Evolutionary conservation across 2,113 vertebrate genomes (phyloP).

Genomic region (Hyaena hyaena): DNA sequence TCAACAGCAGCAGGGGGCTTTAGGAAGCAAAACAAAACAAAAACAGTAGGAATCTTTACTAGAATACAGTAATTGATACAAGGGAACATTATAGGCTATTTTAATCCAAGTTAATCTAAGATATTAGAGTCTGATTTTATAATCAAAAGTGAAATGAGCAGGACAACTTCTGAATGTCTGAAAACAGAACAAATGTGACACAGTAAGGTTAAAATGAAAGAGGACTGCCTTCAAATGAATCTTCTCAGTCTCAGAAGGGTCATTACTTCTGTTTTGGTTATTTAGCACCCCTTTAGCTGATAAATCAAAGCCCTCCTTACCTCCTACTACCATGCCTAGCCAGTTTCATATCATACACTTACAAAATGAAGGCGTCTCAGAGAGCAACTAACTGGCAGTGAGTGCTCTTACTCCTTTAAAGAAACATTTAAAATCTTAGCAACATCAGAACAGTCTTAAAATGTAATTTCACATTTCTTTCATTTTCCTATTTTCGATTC

Average conservation of each 20-base stretch:
- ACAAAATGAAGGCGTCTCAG: constrained; percentile 51
- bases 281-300: constrained; percentile 59
- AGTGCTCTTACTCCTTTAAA: constrained; percentile 61
- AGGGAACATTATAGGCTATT: constrained; percentile 82
- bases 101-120: constrained; percentile 83
- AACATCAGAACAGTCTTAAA: constrained; percentile 62
- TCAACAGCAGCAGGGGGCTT: constrained; percentile 93
- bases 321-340: constrained; percentile 4
- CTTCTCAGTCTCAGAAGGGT: constrained; percentile 48
- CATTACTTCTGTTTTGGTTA: constrained; percentile 64
- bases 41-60: constrained; percentile 91
- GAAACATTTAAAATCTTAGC: constrained; percentile 68
- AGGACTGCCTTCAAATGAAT: constrained; percentile 37
- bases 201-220: constrained; percentile 63
- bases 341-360: constrained; percentile 54
- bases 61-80: constrained; percentile 90
- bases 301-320: constrained; percentile 51
- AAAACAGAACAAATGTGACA: constrained; percentile 66
- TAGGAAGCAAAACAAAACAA: constrained; percentile 93
- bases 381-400: constrained; percentile 33
- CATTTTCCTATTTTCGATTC: constrained; percentile 74
- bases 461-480: constrained; percentile 71
- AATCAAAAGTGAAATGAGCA: constrained; percentile 61
- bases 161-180: constrained; percentile 59
- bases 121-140: constrained; percentile 73